Base-by-base conservation (phyloP, 2,888 invertebrate species). In the Drosophila infuscata region DNA sequence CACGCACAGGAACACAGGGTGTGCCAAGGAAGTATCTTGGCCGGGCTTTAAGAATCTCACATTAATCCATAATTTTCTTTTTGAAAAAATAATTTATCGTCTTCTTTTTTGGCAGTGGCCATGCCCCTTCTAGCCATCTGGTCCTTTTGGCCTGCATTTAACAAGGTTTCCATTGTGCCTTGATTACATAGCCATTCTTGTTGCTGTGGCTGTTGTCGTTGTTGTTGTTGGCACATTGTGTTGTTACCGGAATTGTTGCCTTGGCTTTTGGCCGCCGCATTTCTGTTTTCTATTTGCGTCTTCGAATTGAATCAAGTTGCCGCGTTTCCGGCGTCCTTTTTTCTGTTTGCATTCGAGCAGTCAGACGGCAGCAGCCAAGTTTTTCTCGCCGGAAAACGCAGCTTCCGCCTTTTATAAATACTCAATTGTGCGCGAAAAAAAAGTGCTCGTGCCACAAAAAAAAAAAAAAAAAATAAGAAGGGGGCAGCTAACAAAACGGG, bases 251-350 rank as follows among this genome's bases (percentile, higher is more conserved):
- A 65, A 69, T 79, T 69, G 76, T 84, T 78, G 69, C 59, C 68
- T 67, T 78, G 73, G 68, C 73, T 72, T 68, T 77, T 81, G 78
- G 79, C 70, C 68, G 77, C 77, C 80, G 63, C 72, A 73, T 66
- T 88, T 79, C 76, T 87, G 85, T 89, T 81, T 83, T 76, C 76
- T 76, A 79, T 76, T 83, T 74, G 72, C 70, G 77, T 79, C 81
- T 89, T 74, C 73, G 79, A 89, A 83, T 88, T 81, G 77, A 87
- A 90, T 90, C 86, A 89, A 87, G 87, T 86, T 83, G 68, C 70
- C 84, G 70, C 76, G 77, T 73, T 89, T 90, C 89, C 84, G 76
- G 52, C 57, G 54, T 43, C n/a, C 33, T 35, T 65, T 49, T 29
- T 25, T 12, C 9, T 59, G 20, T 53, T 52, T 49, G 58, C 63